Base-by-base conservation (phyloP, 23 tunicate species). In the Trididemnum nubilum region DNA sequence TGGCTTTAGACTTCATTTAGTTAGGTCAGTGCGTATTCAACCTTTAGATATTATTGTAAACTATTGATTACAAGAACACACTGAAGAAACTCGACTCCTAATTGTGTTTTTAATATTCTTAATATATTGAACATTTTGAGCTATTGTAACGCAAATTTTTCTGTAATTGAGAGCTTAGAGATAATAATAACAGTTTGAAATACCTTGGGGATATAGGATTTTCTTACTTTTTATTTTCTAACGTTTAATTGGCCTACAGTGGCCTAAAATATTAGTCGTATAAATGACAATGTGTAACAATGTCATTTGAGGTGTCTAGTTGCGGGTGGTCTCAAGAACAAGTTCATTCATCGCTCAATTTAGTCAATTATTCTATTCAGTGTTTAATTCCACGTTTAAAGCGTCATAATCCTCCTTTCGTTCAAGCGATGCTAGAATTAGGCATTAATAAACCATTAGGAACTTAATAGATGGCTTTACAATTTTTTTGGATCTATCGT, bases 401-500 rank as follows among this genome's bases (percentile, higher is more conserved):
- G 54, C 15, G 54, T 15, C 15, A 7, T 44, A 44, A 44, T 44
- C 54, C 54, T 9, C 54, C 54, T 15, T 7, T 44, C 15, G 12
- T 15, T 9, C 54, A 15, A 15, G 9, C 4, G 9, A 31, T 69
- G 26, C 26, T 9, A 7, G 9, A 69, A 69, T 69, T 37, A 69
- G 74, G n/a, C 38, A 69, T 69, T 69, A 31, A 69, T 69, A 33
- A 69, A 69, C 74, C 74, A 69, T 69, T 33, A 31, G 38, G 15
- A 69, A 5, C 22, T 34, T 69, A 15, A 69, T 69, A 33, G 74
- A 34, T 21, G n/a, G 74, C 39, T 69, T 69, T 5, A n/a, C 7
- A 32, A 2, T 7, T 18, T 69, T 34, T 12, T 15, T 12, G 9
- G 22, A 34, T 12, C 39, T 33, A 4, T 69, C 74, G 74, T 69